Evolutionary conservation across 2,113 vertebrate species (phyloP).

Genomic region (Zapus hudsonius): DNA sequence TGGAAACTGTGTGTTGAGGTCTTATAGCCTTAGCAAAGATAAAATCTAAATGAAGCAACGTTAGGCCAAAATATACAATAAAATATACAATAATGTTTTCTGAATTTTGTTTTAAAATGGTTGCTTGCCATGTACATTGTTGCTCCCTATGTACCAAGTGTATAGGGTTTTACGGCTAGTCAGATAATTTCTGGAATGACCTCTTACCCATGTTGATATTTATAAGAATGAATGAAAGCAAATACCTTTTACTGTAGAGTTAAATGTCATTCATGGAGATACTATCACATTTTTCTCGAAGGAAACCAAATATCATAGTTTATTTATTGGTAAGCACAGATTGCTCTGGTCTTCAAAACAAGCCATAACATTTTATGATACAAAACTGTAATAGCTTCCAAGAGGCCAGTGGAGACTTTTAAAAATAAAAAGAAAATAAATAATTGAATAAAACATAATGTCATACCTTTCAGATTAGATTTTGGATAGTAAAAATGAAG

Average conservation of each 20-base stretch:
- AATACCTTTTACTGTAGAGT: conserved; percentile 28
- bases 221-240: conserved; percentile 32
- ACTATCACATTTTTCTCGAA: neutral
- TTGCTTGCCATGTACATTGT: neutral
- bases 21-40: neutral
- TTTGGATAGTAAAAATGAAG: conserved; percentile 44
- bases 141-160: neutral
- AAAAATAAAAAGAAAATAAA: conserved; percentile 52
- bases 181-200: neutral
- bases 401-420: conserved; percentile 27
- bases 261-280: conserved; percentile 6
- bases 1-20: neutral
- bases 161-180: neutral
- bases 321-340: conserved; percentile 19
- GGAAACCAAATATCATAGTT: conserved; percentile 24
- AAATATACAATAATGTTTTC: neutral
- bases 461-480: conserved; percentile 47
- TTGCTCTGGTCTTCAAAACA: conserved; percentile 54
- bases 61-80: neutral
- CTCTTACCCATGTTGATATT: neutral
- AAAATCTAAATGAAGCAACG: neutral
- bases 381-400: conserved; percentile 48
- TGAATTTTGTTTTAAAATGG: neutral
- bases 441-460: conserved; percentile 53
- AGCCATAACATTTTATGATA: conserved; percentile 15